Evolutionary conservation across 2,797 vertebrate species (phyloP), one percentile per base, ranked within the genome.

Genomic region (Merluccius polli): DNA sequence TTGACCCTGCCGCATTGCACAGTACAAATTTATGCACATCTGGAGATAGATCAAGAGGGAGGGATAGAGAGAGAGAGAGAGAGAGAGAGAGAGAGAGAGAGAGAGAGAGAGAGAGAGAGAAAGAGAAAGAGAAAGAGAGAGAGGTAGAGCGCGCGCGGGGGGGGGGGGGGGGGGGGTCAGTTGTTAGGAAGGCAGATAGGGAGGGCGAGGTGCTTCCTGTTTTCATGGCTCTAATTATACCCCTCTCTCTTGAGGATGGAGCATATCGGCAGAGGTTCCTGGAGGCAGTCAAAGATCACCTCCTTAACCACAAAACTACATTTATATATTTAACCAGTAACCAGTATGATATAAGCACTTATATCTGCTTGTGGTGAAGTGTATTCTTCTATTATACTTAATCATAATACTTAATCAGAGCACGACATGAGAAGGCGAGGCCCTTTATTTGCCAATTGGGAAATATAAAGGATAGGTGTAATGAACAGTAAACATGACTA

Each of bases 151-250:
- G 41, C 21, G 72, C 9, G 38, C 16, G 41, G 38, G 63, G 36
- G 67, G 73, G 74, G 70, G 35, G 44, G 31, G 44, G n/a, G 31
- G 30, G 73, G 31, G 0, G 24, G 24, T 29, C 18, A 29, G 69
- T 63, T 72, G 78, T 72, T 88, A 83, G 77, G 69, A 81, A 76
- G 75, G 75, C 77, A 63, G 89, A 92, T 90, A 91, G 83, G 79
- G 90, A 91, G 92, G 93, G 93, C 83, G 92, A 92, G 92, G 93
- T 90, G 90, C 92, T 94, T 94, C 93, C 94, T 95, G 94, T 93
- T 93, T 94, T 88, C 92, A 91, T 86, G 77, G 82, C 81, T 88
- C 84, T 93, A 93, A 94, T 94, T 94, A 93, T 89, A 91, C 87
- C 79, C 67, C 33, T 89, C 91, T 92, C 90, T 82, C 85, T 36